Percentiles rank a stretch among this genome's conserved stretches.
Evolutionary conservation across 2,888 invertebrate genomes (phyloP).

Genomic region (Eupithecia vulgata): DNA sequence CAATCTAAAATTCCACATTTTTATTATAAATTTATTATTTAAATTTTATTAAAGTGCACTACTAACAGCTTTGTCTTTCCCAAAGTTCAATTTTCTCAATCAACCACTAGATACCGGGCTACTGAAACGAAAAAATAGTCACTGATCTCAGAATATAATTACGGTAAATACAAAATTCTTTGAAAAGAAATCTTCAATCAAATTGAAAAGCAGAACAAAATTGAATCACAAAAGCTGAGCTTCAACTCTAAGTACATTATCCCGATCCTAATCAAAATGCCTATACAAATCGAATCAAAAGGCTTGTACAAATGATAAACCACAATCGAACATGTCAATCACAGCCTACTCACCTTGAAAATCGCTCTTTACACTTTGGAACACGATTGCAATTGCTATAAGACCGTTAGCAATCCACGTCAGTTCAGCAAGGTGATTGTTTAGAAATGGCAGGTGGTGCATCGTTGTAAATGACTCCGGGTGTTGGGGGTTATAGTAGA

Average conservation of each 20-base stretch:
- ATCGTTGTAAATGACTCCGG: conserved; percentile 48
- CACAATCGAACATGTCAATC: conserved; percentile 52
- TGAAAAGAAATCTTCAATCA: conserved; percentile 14
- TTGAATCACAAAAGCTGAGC: conserved; percentile 3
- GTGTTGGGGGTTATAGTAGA: conserved; percentile 49
- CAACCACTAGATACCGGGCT: background rate
- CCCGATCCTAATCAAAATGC: conserved; percentile 12
- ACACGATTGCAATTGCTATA: conserved; percentile 39
- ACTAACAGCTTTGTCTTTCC: background rate
- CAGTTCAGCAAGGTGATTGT: conserved; percentile 66
- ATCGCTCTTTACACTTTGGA: conserved; percentile 39
- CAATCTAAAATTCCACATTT: background rate
- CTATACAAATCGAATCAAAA: conserved; percentile 28
- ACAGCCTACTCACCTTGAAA: conserved; percentile 40
- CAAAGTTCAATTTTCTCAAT: background rate
- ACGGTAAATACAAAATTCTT: background rate
- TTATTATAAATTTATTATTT: background rate
- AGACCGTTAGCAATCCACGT: conserved; percentile 57
- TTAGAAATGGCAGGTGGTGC: conserved; percentile 64
- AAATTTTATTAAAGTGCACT: background rate
- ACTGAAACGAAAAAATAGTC: background rate
- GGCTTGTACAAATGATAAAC: conserved; percentile 14
- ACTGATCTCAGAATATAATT: background rate
- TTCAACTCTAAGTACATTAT: conserved; percentile 1
- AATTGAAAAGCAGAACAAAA: background rate